Percentiles rank a stretch among this genome's conserved stretches.
These are phyloP conservation scores for Eristalis arbustorum DNA, from an alignment of 2,888 invertebrate species.

Conservation along the genomic window DNA sequence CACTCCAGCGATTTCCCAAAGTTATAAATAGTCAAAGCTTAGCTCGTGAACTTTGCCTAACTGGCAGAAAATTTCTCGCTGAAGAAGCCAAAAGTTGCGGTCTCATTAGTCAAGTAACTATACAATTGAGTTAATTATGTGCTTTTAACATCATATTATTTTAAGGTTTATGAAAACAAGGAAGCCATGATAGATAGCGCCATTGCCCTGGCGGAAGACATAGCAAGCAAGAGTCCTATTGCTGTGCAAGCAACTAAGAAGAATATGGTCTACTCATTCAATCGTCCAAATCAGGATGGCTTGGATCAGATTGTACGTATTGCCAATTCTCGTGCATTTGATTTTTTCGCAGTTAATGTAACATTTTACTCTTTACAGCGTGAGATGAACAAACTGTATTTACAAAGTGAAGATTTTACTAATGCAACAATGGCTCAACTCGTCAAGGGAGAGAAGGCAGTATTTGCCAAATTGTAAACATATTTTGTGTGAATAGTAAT, in stretches of 20 bases:
- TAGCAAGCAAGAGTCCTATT: constrained; percentile 95
- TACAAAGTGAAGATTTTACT: constrained; percentile 94
- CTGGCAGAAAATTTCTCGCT: constrained; percentile 90
- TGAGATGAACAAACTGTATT: constrained; percentile 89
- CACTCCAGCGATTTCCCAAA: constrained; percentile 95
- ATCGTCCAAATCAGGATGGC: constrained; percentile 92
- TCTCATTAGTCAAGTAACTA: constrained; percentile 87
- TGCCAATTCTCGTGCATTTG: background rate
- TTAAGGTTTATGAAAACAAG: constrained; percentile 75
- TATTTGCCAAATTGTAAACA: constrained; percentile 88
- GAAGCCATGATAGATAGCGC: constrained; percentile 85
- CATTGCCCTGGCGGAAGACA: constrained; percentile 87
- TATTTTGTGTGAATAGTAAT: background rate
- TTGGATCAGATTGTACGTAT: constrained; percentile 93
- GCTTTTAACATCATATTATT: background rate
- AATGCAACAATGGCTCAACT: constrained; percentile 88
- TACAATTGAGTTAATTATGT: constrained; percentile 71
- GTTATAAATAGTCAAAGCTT: constrained; percentile 92
- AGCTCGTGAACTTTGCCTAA: constrained; percentile 92
- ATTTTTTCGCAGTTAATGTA: constrained; percentile 1
- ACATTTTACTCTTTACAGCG: constrained; percentile 82
- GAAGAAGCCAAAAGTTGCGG: constrained; percentile 91
- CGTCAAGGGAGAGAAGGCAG: constrained; percentile 85
- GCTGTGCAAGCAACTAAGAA: constrained; percentile 96
- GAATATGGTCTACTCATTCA: constrained; percentile 91